Evolutionary conservation across 2,888 invertebrate genomes (phyloP).

Genomic region (Tiliacea citrago): DNA sequence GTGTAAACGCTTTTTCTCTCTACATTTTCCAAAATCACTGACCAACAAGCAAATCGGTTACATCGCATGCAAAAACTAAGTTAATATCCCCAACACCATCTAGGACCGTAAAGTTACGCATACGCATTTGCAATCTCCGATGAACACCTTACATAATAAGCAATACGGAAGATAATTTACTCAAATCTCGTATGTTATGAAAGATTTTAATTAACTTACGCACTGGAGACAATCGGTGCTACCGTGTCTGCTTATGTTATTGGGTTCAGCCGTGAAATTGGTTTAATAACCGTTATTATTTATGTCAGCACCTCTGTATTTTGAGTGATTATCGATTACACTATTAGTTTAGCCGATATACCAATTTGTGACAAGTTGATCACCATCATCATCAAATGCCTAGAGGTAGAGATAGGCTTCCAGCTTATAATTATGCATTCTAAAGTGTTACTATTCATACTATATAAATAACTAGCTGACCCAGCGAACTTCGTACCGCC

Average conservation of each 20-base stretch:
- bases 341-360: background rate
- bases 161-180: constrained; percentile 60
- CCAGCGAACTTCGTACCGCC: too few relatives aligned
- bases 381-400: background rate
- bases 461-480: too few relatives aligned
- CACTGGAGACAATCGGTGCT: constrained; percentile 39
- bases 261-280: constrained; percentile 42
- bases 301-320: background rate
- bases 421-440: too few relatives aligned
- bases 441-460: too few relatives aligned
- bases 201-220: constrained; percentile 56
- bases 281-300: background rate
- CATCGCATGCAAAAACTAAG: constrained; percentile 26
- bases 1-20: background rate
- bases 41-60: background rate
- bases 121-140: constrained; percentile 60
- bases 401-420: too few relatives aligned
- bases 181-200: constrained; percentile 56
- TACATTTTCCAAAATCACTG: background rate
- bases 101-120: constrained; percentile 46
- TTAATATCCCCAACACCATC: constrained; percentile 31
- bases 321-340: constrained; percentile 2
- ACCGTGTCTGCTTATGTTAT: constrained; percentile 35
- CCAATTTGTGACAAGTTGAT: background rate
- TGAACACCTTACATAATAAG: constrained; percentile 59